phyloP scores from a whole-genome alignment of 2,113 vertebrate species.

The Nerophis lumbriciformis region DNA sequence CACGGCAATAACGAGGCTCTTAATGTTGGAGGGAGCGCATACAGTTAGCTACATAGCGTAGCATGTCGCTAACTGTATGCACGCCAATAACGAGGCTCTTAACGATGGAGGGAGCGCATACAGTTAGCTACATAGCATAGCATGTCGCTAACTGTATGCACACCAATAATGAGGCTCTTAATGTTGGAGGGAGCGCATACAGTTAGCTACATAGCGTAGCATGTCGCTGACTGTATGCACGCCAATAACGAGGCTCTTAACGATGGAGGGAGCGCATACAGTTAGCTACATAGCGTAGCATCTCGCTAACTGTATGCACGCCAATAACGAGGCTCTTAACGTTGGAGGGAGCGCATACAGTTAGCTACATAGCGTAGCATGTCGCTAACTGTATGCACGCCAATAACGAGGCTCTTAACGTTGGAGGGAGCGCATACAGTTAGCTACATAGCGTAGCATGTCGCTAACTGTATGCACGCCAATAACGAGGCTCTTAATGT shows the following conservation, averaged over 20 bases:
- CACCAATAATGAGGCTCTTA: neutral
- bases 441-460: neutral
- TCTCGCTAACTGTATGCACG: neutral
- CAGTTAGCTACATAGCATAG: neutral
- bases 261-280: neutral
- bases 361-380: neutral
- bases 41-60: neutral
- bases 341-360: neutral
- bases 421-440: neutral
- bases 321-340: neutral
- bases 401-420: neutral
- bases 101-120: neutral
- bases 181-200: neutral
- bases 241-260: neutral
- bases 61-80: neutral
- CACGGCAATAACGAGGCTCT: neutral
- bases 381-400: neutral
- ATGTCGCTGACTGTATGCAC: neutral
- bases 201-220: neutral
- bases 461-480: neutral
- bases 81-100: neutral
- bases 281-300: neutral
- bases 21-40: neutral
- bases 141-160: neutral
- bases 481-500: neutral